A percentile compares a stretch with the other conserved stretches of the same genome.
Evolutionary conservation across 37 sponge, comb jelly and placozoan genomes (phyloP).

Genomic region (Ephydatia muelleri): DNA sequence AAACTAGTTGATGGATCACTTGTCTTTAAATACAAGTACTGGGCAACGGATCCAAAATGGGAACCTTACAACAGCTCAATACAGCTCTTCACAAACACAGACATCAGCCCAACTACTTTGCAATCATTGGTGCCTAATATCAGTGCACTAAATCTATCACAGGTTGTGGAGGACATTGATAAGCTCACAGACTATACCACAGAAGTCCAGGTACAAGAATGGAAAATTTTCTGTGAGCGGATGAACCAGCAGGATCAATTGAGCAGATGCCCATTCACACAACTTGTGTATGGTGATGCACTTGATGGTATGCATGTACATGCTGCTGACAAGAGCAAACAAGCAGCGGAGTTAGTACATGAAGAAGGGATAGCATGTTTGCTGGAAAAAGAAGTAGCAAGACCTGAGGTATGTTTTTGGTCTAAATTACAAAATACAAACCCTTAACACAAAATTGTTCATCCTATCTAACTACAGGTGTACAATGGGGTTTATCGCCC

Average conservation of each 20-base stretch:
- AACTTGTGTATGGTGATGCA: background rate
- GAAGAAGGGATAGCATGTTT: too few species aligned
- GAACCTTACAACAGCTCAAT: background rate
- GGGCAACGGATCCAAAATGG: background rate
- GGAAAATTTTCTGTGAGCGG: too few species aligned
- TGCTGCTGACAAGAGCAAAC: background rate
- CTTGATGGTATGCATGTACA: background rate
- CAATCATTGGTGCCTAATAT: background rate
- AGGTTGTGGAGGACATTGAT: background rate
- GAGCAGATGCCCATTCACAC: background rate
- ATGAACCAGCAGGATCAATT: background rate
- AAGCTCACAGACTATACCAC: background rate
- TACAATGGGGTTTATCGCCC: too few species aligned
- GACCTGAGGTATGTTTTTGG: too few species aligned
- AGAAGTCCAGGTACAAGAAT: background rate
- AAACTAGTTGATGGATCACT: background rate
- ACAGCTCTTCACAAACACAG: background rate
- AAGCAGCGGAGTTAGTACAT: background rate
- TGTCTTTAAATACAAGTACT: background rate
- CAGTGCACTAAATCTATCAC: background rate
- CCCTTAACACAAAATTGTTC: too few species aligned
- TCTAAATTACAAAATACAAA: too few species aligned
- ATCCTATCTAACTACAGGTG: too few species aligned
- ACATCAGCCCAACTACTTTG: background rate
- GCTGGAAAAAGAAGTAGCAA: too few species aligned